Base-by-base conservation (phyloP, 2,888 invertebrate species). In the Anagyrus pseudococci region DNA sequence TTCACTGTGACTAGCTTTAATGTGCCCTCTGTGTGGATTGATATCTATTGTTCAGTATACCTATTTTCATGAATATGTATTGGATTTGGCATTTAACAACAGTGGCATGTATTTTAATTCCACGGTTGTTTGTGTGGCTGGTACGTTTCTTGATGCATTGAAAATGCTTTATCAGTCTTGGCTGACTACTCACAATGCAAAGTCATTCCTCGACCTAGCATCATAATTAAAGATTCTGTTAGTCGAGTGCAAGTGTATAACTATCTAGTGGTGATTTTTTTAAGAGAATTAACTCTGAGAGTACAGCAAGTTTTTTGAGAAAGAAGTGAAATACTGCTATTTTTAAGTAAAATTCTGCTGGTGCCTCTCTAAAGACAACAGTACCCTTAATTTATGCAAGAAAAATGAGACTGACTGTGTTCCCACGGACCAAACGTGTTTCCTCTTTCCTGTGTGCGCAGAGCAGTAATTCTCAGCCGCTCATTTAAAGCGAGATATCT, bases 361-460 rank as follows among this genome's bases (percentile, higher is more conserved):
- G 52, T 6, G 15, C 48, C 37, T 55, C 29, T 53, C 56, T 48
- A 47, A 52, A 57, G 60, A 29, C 62, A 63, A 64, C 54, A 68
- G 70, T 62, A 70, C 69, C 8, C 67, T 71, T 72, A 73, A 75
- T 75, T 75, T 72, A 72, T 74, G 70, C 70, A 72, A 72, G 69
- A 71, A 76, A 74, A 75, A 74, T 73, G 72, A 76, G 75, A 73
- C 73, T 74, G 73, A 67, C 72, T 73, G 62, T 70, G 71, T 79
- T 79, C 79, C 76, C 79, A 79, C 76, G 73, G 70, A 67, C 69
- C 72, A 66, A 68, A 69, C 66, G 66, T 67, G 72, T 75, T 79
- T 79, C 78, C 79, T 78, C 72, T 77, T 77, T 76, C 74, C 75
- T 74, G 77, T 71, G 67, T 68, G 64, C 68, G 63, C 68, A 75